A percentile compares a stretch with the other conserved stretches of the same genome.
Evolutionary conservation across 2,113 vertebrate genomes (phyloP).

Genomic region (Indicator indicator): DNA sequence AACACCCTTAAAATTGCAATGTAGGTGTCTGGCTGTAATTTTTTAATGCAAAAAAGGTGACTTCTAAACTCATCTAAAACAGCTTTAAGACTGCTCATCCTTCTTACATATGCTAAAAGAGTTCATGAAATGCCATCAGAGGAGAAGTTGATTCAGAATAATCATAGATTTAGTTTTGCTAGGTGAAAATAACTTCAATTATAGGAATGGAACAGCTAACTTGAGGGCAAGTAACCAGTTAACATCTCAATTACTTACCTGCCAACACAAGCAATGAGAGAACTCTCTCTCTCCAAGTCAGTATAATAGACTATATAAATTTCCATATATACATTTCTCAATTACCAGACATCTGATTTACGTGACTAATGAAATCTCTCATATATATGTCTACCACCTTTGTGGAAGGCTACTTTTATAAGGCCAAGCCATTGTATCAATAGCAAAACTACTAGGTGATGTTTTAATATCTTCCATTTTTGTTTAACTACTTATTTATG

Average conservation of each 20-base stretch:
- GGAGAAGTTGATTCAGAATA: background rate
- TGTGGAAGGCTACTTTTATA: background rate
- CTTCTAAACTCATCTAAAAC: background rate
- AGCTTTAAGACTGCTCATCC: background rate
- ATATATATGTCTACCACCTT: background rate
- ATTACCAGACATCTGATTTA: background rate
- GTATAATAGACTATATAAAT: accelerated
- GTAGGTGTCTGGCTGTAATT: background rate
- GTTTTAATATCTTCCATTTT: background rate
- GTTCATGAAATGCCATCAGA: background rate
- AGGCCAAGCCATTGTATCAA: background rate
- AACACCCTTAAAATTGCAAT: background rate
- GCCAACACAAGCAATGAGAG: background rate
- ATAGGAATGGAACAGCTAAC: background rate
- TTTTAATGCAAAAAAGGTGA: background rate
- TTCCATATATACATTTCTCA: background rate
- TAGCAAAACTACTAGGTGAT: background rate
- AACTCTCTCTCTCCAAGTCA: background rate
- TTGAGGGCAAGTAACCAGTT: background rate
- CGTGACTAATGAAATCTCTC: background rate
- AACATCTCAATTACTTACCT: background rate
- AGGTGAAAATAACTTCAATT: background rate
- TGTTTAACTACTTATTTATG: background rate
- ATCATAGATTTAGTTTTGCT: background rate
- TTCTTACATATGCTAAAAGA: background rate